Evolutionary conservation across 2,888 invertebrate genomes (phyloP).

Genomic region (Gandaritis pyraliata): DNA sequence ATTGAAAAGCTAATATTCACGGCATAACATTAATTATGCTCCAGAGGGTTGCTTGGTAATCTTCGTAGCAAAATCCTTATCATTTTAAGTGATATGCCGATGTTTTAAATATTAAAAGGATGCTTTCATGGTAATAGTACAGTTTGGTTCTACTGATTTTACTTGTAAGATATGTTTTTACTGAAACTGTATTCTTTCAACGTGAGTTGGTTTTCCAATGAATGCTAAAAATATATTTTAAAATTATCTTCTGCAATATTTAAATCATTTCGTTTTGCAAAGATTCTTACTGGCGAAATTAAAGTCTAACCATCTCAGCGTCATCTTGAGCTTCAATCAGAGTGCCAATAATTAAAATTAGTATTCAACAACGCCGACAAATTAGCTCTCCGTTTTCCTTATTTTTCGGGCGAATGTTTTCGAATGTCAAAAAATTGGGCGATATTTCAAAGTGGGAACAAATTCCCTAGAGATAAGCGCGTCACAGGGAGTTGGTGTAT

Average conservation of each 20-base stretch:
- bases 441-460: slow-evolving; percentile 71
- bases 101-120: slow-evolving; percentile 61
- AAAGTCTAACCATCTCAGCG: slow-evolving; percentile 26
- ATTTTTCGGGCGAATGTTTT: slow-evolving; percentile 57
- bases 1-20: slow-evolving; percentile 82
- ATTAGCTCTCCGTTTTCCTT: slow-evolving; percentile 48
- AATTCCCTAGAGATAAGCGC: slow-evolving; percentile 67
- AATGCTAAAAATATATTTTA: too few species aligned
- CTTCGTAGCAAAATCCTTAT: slow-evolving; percentile 71
- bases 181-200: too few species aligned
- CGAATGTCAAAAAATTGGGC: slow-evolving; percentile 66
- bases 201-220: too few species aligned
- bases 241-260: background rate
- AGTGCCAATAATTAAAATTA: slow-evolving; percentile 45
- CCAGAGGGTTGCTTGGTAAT: slow-evolving; percentile 68
- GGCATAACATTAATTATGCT: slow-evolving; percentile 80
- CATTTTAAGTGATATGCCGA: slow-evolving; percentile 70
- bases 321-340: slow-evolving; percentile 42
- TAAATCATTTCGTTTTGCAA: background rate
- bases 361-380: slow-evolving; percentile 45
- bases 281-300: slow-evolving; percentile 26
- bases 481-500: slow-evolving; percentile 65
- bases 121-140: slow-evolving; percentile 42
- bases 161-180: slow-evolving; percentile 22
- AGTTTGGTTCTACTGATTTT: slow-evolving; percentile 3